These are phyloP conservation scores for Hipparchia sbordonii DNA, from an alignment of 2,888 invertebrate species.

Conservation along the genomic window DNA sequence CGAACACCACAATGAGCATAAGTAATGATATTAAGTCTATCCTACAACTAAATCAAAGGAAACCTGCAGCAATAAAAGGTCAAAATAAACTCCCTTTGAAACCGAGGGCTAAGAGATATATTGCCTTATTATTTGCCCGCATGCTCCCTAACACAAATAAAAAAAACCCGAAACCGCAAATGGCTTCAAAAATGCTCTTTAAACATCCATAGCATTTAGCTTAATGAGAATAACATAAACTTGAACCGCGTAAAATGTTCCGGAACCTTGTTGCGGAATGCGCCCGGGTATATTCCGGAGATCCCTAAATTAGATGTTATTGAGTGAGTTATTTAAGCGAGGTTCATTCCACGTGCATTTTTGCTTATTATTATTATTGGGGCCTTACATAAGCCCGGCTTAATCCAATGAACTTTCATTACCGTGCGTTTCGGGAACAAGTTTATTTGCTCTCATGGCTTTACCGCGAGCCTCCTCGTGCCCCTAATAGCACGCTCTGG, in stretches of 20 bases:
- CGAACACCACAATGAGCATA: not conserved
- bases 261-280: conserved; percentile 55
- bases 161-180: conserved; percentile 37
- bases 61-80: conserved; percentile 19
- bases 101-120: conserved; percentile 17
- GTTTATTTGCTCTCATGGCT: conserved; percentile 76
- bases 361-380: conserved; percentile 79
- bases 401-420: conserved; percentile 82
- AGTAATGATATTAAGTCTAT: not conserved
- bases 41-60: conserved; percentile 5
- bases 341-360: conserved; percentile 74
- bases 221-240: conserved; percentile 75
- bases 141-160: conserved; percentile 14
- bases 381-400: conserved; percentile 64
- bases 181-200: conserved; percentile 45
- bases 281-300: conserved; percentile 48
- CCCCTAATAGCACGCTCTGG: conserved; percentile 71
- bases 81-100: conserved; percentile 19
- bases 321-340: conserved; percentile 79
- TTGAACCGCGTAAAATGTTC: conserved; percentile 48
- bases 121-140: conserved; percentile 22
- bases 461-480: conserved; percentile 67
- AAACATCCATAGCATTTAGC: conserved; percentile 63
- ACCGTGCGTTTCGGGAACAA: conserved; percentile 69
- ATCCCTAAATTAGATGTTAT: conserved; percentile 71